Conservation (phyloP, 2,797 vertebrate genomes). For the Vultur gryphus region DNA sequence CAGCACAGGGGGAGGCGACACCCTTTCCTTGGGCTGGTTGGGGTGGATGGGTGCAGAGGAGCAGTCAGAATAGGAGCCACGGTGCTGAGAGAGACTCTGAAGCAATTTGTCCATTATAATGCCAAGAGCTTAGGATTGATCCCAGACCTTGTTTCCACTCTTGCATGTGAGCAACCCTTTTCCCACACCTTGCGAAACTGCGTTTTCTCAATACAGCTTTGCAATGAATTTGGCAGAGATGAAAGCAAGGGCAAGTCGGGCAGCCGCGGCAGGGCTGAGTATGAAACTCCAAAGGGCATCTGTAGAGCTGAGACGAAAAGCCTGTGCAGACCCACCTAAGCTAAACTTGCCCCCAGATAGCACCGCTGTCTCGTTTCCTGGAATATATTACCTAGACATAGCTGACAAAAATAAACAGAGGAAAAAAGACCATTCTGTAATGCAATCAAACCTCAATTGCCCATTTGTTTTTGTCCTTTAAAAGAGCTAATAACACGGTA, state of each 20-base stretch:
- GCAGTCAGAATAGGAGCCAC: background rate
- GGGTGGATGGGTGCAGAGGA: background rate
- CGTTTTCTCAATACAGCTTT: background rate
- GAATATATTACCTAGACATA: background rate
- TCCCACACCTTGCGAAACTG: background rate
- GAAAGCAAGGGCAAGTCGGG: background rate
- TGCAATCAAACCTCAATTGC: constrained; percentile 1
- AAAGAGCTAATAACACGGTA: constrained; percentile 11
- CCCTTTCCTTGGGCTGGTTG: background rate
- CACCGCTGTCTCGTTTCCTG: background rate
- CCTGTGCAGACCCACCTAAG: background rate
- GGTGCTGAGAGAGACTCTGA: background rate
- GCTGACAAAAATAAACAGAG: constrained; percentile 4
- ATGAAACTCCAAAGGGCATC: background rate
- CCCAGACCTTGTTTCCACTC: background rate
- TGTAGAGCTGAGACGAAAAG: background rate
- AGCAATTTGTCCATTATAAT: background rate
- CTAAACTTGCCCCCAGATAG: background rate
- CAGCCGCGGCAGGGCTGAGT: background rate
- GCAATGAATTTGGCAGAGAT: background rate
- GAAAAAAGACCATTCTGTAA: background rate
- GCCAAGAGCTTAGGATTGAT: background rate
- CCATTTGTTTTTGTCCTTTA: constrained; percentile 23
- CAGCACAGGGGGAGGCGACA: background rate
- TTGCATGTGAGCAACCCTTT: background rate